Base-by-base conservation (phyloP, 2,797 vertebrate species). In the Eulemur coronatus region DNA sequence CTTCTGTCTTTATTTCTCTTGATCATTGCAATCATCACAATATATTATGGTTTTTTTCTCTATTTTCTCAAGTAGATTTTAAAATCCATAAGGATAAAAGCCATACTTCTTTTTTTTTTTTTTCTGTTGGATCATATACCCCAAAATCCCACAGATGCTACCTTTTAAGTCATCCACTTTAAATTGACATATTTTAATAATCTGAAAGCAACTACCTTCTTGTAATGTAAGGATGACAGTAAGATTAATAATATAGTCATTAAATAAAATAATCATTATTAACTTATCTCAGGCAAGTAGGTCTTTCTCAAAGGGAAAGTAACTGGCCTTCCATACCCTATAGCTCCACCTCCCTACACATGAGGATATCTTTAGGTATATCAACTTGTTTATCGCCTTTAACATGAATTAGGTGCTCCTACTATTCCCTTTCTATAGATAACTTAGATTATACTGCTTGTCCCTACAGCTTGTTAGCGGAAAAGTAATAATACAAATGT, bases 151-250 rank as follows among this genome's bases (percentile, higher is more conserved):
- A 65, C 11, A 55, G 11, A 33, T 38, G 10, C 2, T 48, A 0
- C 2, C 2, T 84, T 92, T 90, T 87, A 48, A 78, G 14, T 63
- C 35, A 90, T 4, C 22, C 30, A 63, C 41, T 57, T 85, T 75
- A 93, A 73, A 87, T 11, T 18, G 57, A 73, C 7, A 41, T 55
- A 70, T 43, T 82, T 96, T 90, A 92, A 90, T 93, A 43, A 82
- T 78, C 46, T 78, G 52, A 82, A 75, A 81, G 38, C 11, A 78
- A 65, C 20, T 78, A 63, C 11, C 18, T 38, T 65, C 75, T 72
- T 38, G 24, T 41, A 76, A 65, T 22, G 7, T 57, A 93, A 76
- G 18, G 22, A 48, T 89, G 59, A 57, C 4, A 85, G 57, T 70
- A 94, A 86, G 48, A 61, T 55, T 67, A 84, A 73, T 89, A 73